Evolutionary conservation across 2,113 vertebrate species (phyloP).

Genomic region (Oxyruncus cristatus): DNA sequence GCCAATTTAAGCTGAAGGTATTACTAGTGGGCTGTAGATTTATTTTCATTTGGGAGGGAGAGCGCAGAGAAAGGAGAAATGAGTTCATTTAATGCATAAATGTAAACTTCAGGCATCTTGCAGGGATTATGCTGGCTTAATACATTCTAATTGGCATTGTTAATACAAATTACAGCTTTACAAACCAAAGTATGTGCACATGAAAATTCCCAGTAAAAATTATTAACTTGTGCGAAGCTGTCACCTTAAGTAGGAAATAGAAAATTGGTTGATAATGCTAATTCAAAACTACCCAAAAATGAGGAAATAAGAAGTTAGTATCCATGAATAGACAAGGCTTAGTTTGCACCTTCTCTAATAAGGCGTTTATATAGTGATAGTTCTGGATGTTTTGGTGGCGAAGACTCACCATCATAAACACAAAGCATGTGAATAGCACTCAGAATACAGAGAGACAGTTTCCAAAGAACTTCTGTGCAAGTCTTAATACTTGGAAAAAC

Average conservation of each 20-base stretch:
- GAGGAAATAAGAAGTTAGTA: not conserved
- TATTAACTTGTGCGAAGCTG: not conserved
- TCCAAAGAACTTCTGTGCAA: not conserved
- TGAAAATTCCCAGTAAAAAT: not conserved
- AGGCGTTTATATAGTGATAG: fast-evolving
- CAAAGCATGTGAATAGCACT: fast-evolving
- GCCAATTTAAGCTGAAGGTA: not conserved
- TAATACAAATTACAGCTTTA: not conserved
- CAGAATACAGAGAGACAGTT: not conserved
- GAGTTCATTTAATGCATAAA: not conserved
- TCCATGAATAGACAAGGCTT: not conserved
- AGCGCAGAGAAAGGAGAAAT: not conserved
- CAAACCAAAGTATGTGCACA: fast-evolving
- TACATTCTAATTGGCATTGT: not conserved
- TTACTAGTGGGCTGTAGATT: not conserved
- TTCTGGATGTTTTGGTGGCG: fast-evolving
- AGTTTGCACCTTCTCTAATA: not conserved
- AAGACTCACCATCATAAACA: not conserved
- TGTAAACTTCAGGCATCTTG: not conserved
- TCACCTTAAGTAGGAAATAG: not conserved
- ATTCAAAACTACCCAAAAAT: not conserved
- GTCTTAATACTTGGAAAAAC: not conserved
- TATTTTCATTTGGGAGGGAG: not conserved
- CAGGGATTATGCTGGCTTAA: not conserved
- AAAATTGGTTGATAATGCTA: not conserved